phyloP scores from a whole-genome alignment of 2,797 vertebrate species.

The Bradypodion ventrale region DNA sequence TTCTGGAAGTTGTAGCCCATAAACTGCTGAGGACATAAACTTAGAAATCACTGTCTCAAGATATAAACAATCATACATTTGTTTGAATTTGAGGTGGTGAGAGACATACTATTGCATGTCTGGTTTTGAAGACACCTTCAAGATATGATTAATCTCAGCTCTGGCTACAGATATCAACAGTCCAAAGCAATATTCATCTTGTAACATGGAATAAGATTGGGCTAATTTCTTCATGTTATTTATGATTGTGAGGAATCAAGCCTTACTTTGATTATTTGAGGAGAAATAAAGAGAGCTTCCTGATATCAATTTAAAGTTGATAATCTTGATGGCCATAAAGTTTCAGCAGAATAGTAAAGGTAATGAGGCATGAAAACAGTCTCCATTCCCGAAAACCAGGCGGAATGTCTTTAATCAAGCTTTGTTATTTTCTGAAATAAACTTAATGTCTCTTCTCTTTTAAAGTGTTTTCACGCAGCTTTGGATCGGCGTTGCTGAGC shows the following conservation, averaged over 20 bases:
- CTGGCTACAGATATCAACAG: too few species aligned
- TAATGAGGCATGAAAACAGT: conserved; percentile 58
- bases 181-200: not conserved
- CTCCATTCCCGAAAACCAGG: conserved; percentile 49
- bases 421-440: conserved; percentile 67
- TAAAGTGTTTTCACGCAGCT: conserved; percentile 13
- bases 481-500: not conserved
- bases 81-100: too few species aligned
- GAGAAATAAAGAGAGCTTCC: conserved; percentile 42
- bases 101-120: too few species aligned
- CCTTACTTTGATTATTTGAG: conserved; percentile 4
- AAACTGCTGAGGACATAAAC: too few species aligned
- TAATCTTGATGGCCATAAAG: conserved; percentile 46
- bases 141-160: not conserved
- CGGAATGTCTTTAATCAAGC: conserved; percentile 68
- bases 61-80: too few species aligned
- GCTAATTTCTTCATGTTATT: not conserved
- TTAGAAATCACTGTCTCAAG: too few species aligned
- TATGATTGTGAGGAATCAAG: not conserved
- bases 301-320: conserved; percentile 39
- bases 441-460: conserved; percentile 57
- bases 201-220: not conserved
- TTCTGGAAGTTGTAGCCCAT: too few species aligned
- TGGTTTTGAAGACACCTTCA: not conserved
- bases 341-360: conserved; percentile 58